A percentile compares a stretch with the other conserved stretches of the same genome.
These are phyloP conservation scores for Tineola bisselliella DNA, from an alignment of 2,888 invertebrate species.

Conservation along the genomic window DNA sequence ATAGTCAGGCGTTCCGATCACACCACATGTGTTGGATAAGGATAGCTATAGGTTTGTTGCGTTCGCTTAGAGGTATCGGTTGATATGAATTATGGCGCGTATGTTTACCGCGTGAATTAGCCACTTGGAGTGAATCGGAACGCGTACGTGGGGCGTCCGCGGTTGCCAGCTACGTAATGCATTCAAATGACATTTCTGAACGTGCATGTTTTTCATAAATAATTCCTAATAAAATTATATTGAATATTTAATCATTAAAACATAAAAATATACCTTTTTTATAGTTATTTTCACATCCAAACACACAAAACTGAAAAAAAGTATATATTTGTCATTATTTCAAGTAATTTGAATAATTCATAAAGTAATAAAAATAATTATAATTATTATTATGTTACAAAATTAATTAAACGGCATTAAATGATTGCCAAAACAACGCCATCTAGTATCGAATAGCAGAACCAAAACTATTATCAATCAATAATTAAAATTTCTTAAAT, in stretches of 20 bases:
- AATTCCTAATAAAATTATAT: conserved; percentile 16
- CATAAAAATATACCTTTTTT: too few species aligned
- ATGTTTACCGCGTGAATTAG: conserved; percentile 62
- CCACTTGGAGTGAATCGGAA: conserved; percentile 49
- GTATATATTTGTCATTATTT: too few species aligned
- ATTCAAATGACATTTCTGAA: conserved; percentile 17
- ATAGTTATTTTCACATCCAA: too few species aligned
- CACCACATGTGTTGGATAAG: conserved; percentile 53
- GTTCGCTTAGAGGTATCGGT: conserved; percentile 36
- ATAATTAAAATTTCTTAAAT: neutral
- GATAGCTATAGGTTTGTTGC: conserved; percentile 38
- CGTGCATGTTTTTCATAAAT: conserved; percentile 14
- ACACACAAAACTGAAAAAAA: too few species aligned
- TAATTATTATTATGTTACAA: too few species aligned
- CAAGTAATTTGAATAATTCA: too few species aligned
- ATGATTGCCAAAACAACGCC: neutral
- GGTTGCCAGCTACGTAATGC: conserved; percentile 24
- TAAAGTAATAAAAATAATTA: too few species aligned
- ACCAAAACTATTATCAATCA: neutral
- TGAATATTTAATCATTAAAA: too few species aligned
- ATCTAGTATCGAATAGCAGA: neutral
- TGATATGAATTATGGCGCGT: conserved; percentile 64
- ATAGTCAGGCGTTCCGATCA: conserved; percentile 38
- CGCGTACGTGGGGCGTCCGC: conserved; percentile 40
- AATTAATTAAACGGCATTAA: too few species aligned